Conservation (phyloP, 1,140 invertebrate genomes). For the Psilanteris sp. region DNA sequence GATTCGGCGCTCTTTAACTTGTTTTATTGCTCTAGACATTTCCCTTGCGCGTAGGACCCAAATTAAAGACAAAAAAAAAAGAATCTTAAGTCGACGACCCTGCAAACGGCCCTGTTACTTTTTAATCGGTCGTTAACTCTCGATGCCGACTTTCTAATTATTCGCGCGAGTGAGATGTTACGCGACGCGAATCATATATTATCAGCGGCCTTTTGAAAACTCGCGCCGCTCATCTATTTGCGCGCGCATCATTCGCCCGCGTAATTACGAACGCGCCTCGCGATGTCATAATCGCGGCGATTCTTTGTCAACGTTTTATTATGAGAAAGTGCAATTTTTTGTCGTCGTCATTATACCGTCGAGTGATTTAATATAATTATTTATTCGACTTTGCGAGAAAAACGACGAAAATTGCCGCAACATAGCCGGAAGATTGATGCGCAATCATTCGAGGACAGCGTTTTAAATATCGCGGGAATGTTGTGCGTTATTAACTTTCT, state of each 20-base stretch:
- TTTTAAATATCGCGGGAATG: conserved; percentile 48
- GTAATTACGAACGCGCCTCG: not conserved
- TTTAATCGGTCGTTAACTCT: conserved; percentile 21
- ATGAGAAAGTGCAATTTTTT: not conserved
- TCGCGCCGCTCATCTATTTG: conserved; percentile 1
- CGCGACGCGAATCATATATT: not conserved
- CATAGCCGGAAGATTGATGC: conserved; percentile 38
- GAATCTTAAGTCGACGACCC: too few species aligned
- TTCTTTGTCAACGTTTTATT: not conserved
- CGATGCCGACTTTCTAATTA: conserved; percentile 37
- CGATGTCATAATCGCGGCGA: not conserved
- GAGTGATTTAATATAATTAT: conserved; percentile 20
- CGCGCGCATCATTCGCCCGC: not conserved
- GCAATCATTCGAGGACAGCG: conserved; percentile 19
- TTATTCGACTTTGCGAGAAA: conserved; percentile 23
- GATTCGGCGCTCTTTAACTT: conserved; percentile 60
- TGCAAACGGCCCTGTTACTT: too few species aligned
- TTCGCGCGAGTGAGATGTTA: conserved; percentile 19
- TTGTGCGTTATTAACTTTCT: conserved; percentile 51
- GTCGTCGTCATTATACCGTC: too few species aligned
- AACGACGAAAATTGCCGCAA: conserved; percentile 24
- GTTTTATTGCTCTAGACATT: conserved; percentile 64
- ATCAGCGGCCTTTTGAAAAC: not conserved
- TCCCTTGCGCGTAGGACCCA: conserved; percentile 62
- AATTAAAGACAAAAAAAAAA: too few species aligned